These are phyloP conservation scores for Beaufortia kweichowensis DNA, from an alignment of 2,113 vertebrate species.

Conservation along the genomic window DNA sequence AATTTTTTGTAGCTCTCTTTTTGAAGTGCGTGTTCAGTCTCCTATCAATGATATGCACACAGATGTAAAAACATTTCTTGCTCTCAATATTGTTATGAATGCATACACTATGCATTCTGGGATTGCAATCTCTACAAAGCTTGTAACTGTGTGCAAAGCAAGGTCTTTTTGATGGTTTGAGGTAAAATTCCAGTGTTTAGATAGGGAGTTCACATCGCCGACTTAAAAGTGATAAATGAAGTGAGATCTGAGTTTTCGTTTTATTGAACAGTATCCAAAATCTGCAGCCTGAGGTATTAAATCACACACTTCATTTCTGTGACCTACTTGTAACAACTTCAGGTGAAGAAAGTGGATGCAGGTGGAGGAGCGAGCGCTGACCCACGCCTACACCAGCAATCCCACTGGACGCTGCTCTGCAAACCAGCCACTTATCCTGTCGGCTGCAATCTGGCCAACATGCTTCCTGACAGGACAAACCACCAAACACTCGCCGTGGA, in stretches of 20 bases:
- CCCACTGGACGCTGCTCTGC: conserved; percentile 37
- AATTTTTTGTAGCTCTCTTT: background rate
- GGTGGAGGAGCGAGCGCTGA: conserved; percentile 24
- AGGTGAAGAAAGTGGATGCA: background rate
- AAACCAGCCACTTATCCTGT: conserved; percentile 52
- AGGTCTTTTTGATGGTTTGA: no score
- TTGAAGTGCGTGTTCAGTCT: no score
- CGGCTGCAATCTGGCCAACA: conserved; percentile 32
- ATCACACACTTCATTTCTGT: background rate
- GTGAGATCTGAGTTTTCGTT: background rate
- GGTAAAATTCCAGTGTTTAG: background rate
- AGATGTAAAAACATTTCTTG: no score
- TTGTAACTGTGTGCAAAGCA: no score
- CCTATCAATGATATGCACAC: no score
- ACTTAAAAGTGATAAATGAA: background rate
- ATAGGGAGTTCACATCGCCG: background rate
- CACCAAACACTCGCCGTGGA: conserved; percentile 18
- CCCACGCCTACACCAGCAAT: conserved; percentile 23
- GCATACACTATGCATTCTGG: background rate
- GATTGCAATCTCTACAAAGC: no score
- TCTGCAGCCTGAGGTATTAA: background rate
- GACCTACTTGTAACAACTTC: background rate
- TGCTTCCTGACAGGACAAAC: conserved; percentile 27
- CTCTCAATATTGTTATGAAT: background rate
- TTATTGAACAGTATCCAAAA: background rate